phyloP scores from a whole-genome alignment of 2,113 vertebrate species.

The Marcusenius ussheri region DNA sequence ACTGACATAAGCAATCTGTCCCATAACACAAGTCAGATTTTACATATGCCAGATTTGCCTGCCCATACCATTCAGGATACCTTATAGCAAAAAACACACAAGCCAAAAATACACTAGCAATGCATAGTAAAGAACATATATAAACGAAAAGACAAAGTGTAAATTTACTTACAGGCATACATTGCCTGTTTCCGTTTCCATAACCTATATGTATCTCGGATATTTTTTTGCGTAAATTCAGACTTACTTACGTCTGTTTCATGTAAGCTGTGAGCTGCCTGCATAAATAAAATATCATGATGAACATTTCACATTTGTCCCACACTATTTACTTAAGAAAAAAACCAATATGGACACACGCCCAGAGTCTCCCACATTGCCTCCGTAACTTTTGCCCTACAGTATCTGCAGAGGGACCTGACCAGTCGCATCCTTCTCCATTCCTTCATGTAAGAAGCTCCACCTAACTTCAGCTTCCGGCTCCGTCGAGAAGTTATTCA shows the following conservation, averaged over 20 bases:
- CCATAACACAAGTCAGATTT: neutral
- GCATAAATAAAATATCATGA: neutral
- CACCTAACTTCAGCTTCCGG: conserved; percentile 1
- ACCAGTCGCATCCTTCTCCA: neutral
- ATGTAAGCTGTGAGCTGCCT: neutral
- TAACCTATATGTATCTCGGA: neutral
- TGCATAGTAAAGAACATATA: neutral
- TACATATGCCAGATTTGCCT: neutral
- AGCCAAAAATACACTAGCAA: neutral
- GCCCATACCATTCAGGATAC: neutral
- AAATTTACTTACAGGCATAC: neutral
- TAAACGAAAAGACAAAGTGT: neutral
- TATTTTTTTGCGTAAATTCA: neutral
- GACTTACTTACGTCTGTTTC: neutral
- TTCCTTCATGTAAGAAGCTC: neutral
- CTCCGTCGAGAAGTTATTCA: neutral
- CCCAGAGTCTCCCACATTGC: neutral
- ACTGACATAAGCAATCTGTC: neutral
- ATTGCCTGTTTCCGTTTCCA: neutral
- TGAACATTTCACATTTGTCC: neutral
- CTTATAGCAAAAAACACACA: neutral
- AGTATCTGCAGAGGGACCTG: neutral
- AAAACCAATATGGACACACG: neutral
- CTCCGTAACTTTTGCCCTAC: neutral
- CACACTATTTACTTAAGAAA: neutral